A percentile compares a stretch with the other conserved stretches of the same genome.
phyloP scores from a whole-genome alignment of 1,140 invertebrate genomes.

The Papilio polyxenes region DNA sequence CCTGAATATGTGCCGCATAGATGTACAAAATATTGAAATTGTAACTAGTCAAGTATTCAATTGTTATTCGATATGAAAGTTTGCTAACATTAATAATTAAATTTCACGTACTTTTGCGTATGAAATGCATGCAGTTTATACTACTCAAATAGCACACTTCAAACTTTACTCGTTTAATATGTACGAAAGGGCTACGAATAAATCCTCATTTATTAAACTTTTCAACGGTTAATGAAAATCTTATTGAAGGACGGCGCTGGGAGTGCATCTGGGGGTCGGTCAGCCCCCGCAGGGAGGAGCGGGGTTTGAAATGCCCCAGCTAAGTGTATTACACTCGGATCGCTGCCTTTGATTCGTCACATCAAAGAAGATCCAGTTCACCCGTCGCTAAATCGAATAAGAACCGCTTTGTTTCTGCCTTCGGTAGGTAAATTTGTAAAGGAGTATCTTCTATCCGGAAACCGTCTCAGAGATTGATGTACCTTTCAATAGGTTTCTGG shows the following conservation, averaged over 20 bases:
- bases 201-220: slow-evolving; percentile 76
- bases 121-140: neutral
- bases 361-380: slow-evolving; percentile 76
- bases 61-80: neutral
- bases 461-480: slow-evolving; percentile 42
- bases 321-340: slow-evolving; percentile 78
- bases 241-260: slow-evolving; percentile 63
- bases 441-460: slow-evolving; percentile 42
- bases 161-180: neutral
- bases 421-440: slow-evolving; percentile 60
- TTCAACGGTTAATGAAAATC: slow-evolving; percentile 78
- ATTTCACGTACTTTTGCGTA: neutral
- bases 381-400: slow-evolving; percentile 75
- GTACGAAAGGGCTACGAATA: slow-evolving; percentile 48
- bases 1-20: no score
- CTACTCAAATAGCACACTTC: neutral
- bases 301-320: slow-evolving; percentile 71
- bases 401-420: slow-evolving; percentile 72
- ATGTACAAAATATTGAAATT: no score
- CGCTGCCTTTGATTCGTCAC: slow-evolving; percentile 78
- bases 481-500: slow-evolving; percentile 47
- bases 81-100: neutral
- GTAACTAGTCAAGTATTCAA: no score
- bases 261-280: slow-evolving; percentile 59
- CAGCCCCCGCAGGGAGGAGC: slow-evolving; percentile 32